A percentile compares a stretch with the other conserved stretches of the same genome.
Conservation (phyloP, 2,113 vertebrate genomes). For the Spea bombifrons region DNA sequence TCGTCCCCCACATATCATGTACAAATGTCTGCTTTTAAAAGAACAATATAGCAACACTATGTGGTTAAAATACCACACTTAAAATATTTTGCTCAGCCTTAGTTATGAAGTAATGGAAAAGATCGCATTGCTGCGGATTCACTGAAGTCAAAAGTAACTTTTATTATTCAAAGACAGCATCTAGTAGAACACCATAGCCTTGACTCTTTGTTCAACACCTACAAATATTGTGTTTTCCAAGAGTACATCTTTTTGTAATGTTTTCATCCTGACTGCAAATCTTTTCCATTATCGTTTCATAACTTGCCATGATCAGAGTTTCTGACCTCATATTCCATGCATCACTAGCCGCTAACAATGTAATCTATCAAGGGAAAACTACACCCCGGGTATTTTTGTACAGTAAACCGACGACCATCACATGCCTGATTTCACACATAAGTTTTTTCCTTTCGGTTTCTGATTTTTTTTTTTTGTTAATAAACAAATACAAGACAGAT, state of each 20-base stretch:
- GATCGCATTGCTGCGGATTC: neutral
- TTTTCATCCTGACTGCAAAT: slow-evolving; percentile 6
- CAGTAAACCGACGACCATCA: too few species aligned
- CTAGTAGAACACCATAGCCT: neutral
- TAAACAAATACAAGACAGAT: too few species aligned
- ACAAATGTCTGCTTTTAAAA: too few species aligned
- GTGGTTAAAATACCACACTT: too few species aligned
- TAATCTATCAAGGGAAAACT: neutral
- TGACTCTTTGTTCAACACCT: slow-evolving; percentile 13
- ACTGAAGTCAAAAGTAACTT: too few species aligned
- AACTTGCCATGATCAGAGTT: slow-evolving; percentile 10
- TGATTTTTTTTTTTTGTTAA: too few species aligned
- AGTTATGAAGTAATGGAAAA: neutral
- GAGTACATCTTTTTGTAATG: slow-evolving; percentile 16
- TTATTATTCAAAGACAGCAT: neutral
- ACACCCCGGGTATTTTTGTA: too few species aligned
- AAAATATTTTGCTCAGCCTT: neutral
- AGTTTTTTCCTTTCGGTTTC: too few species aligned
- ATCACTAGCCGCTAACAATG: slow-evolving; percentile 7
- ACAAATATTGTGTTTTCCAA: neutral
- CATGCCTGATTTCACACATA: too few species aligned
- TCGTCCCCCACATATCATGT: too few species aligned
- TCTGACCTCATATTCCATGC: slow-evolving; percentile 1
- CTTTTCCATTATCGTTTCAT: slow-evolving; percentile 22
- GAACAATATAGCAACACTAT: too few species aligned